phyloP scores from a whole-genome alignment of 2,797 vertebrate genomes.

The Parauchenoglanis punctatus region DNA sequence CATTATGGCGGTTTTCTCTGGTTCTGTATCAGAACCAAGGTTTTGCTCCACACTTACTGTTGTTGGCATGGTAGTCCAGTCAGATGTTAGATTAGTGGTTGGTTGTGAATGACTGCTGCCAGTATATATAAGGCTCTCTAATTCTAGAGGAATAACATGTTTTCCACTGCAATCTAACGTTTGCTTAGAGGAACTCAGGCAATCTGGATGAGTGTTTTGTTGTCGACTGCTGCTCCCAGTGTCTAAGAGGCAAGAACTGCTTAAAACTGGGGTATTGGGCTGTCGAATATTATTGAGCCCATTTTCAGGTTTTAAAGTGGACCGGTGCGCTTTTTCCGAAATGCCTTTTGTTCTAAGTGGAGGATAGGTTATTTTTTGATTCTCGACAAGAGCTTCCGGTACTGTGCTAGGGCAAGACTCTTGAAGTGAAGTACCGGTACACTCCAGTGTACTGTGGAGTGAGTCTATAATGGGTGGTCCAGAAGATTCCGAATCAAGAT shows the following conservation, averaged over 20 bases:
- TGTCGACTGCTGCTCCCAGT: not conserved
- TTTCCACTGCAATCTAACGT: not conserved
- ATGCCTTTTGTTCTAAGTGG: not conserved
- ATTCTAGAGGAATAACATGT: not conserved
- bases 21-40: slow-evolving; percentile 1
- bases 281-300: not conserved
- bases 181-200: not conserved
- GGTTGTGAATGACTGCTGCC: not conserved
- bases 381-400: not conserved
- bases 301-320: not conserved
- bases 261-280: not conserved
- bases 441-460: not conserved
- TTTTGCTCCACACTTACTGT: not conserved
- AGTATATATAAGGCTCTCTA: not conserved
- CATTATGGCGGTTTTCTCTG: not conserved
- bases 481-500: slow-evolving; percentile 10
- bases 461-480: not conserved
- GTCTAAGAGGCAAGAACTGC: not conserved
- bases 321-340: not conserved
- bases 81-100: not conserved
- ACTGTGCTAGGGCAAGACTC: not conserved
- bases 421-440: not conserved
- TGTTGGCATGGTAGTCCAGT: not conserved
- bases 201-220: not conserved
- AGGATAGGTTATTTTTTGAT: not conserved